Evolutionary conservation across 53 echinoderm and acorn worm species (phyloP).

Genomic region (Holothuria scabra): DNA sequence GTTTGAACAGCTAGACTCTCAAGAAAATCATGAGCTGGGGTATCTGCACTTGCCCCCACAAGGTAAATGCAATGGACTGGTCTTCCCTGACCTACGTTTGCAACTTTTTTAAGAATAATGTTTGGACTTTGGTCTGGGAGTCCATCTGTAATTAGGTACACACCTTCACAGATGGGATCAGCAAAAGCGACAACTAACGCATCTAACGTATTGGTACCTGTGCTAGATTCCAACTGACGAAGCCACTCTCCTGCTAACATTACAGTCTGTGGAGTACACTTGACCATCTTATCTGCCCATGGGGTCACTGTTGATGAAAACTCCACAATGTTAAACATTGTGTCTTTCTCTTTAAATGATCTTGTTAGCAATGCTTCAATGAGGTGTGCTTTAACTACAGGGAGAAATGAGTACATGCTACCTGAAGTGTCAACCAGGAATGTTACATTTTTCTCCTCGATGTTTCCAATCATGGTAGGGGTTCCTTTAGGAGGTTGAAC

Average conservation of each 20-base stretch:
- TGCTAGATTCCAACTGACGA: constrained; percentile 71
- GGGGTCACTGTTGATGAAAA: constrained; percentile 83
- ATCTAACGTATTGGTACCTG: constrained; percentile 89
- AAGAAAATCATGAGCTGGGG: constrained; percentile 80
- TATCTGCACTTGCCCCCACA: constrained; percentile 66
- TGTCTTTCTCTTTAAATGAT: constrained; percentile 71
- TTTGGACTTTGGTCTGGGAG: constrained; percentile 89
- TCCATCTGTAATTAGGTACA: constrained; percentile 90
- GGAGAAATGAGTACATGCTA: constrained; percentile 83
- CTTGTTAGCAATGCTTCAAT: constrained; percentile 80
- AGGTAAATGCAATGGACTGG: constrained; percentile 82
- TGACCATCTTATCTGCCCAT: constrained; percentile 95
- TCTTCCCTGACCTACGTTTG: constrained; percentile 68
- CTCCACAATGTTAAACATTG: constrained; percentile 88
- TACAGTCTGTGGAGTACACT: constrained; percentile 92
- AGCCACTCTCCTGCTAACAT: constrained; percentile 90
- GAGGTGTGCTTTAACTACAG: constrained; percentile 83
- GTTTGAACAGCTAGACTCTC: constrained; percentile 81
- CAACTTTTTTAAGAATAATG: constrained; percentile 68
- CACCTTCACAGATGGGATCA: constrained; percentile 81
- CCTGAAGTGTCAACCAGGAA: constrained; percentile 91
- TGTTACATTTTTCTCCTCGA: constrained; percentile 87
- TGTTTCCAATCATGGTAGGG: constrained; percentile 91
- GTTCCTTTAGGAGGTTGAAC: constrained; percentile 58
- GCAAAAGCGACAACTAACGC: constrained; percentile 75